Evolutionary conservation across 2,113 vertebrate species (phyloP).

Genomic region (Acanthochromis polyacanthus): DNA sequence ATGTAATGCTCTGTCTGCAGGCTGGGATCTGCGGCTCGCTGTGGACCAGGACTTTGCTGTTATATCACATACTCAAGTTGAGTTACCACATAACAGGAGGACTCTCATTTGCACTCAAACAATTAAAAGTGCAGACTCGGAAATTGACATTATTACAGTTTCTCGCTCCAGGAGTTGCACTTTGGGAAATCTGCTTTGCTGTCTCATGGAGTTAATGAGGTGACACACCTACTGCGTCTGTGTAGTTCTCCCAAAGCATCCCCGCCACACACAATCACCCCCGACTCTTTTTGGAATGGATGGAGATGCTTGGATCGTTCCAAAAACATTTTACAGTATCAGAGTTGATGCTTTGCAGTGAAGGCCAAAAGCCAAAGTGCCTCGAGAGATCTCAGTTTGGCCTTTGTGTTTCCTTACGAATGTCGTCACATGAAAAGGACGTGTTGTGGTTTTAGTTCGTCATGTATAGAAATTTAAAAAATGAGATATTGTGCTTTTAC

Average conservation of each 20-base stretch:
- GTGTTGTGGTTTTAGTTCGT: background rate
- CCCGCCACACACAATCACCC: slow-evolving; percentile 44
- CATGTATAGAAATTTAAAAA: too few relatives aligned
- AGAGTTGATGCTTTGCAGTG: slow-evolving; percentile 37
- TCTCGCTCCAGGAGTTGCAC: slow-evolving; percentile 61
- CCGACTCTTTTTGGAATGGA: slow-evolving; percentile 53
- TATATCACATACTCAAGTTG: slow-evolving; percentile 51
- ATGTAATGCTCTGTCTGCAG: slow-evolving; percentile 43
- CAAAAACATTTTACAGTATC: slow-evolving; percentile 46
- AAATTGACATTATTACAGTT: slow-evolving; percentile 63
- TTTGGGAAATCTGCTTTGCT: slow-evolving; percentile 73
- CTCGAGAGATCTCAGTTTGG: slow-evolving; percentile 41
- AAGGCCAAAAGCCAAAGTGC: slow-evolving; percentile 17
- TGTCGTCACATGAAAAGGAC: slow-evolving; percentile 22
- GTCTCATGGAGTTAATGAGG: slow-evolving; percentile 76
- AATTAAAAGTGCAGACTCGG: slow-evolving; percentile 71
- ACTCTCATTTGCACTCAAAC: slow-evolving; percentile 58
- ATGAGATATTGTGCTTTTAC: too few relatives aligned
- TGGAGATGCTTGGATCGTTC: slow-evolving; percentile 49
- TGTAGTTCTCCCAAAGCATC: slow-evolving; percentile 56
- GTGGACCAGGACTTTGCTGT: slow-evolving; percentile 43
- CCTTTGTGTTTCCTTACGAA: slow-evolving; percentile 24
- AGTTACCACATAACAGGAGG: slow-evolving; percentile 43
- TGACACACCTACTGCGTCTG: slow-evolving; percentile 70
- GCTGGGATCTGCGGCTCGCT: slow-evolving; percentile 39